phyloP scores from a whole-genome alignment of 1,140 invertebrate genomes.

The Drosophila pallidifrons region DNA sequence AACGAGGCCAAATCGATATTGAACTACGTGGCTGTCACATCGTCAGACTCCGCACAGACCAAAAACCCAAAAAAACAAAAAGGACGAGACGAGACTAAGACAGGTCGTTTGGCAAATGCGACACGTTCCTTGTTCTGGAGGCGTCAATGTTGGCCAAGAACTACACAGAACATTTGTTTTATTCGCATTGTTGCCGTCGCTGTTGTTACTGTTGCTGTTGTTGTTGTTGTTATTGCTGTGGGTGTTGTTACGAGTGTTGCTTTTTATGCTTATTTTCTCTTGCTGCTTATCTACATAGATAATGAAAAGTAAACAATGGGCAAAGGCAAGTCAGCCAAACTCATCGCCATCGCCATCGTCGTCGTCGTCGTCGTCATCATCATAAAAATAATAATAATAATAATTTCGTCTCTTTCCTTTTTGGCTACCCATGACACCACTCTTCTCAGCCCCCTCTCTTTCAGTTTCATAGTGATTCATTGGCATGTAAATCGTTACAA shows the following conservation, averaged over 20 bases:
- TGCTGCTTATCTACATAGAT: slow-evolving; percentile 69
- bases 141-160: slow-evolving; percentile 53
- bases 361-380: background rate
- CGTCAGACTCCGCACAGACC: slow-evolving; percentile 8
- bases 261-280: slow-evolving; percentile 53
- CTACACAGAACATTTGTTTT: slow-evolving; percentile 65
- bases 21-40: slow-evolving; percentile 48
- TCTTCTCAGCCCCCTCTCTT: background rate
- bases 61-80: background rate
- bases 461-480: slow-evolving; percentile 60
- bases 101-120: slow-evolving; percentile 60
- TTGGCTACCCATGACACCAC: background rate
- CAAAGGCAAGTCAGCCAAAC: slow-evolving; percentile 29
- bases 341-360: no score
- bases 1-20: slow-evolving; percentile 71
- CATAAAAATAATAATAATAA: slow-evolving; percentile 36
- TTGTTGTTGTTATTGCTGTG: slow-evolving; percentile 26
- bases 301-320: slow-evolving; percentile 79
- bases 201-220: slow-evolving; percentile 3
- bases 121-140: slow-evolving; percentile 57
- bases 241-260: slow-evolving; percentile 41
- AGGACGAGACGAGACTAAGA: slow-evolving; percentile 9
- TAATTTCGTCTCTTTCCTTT: slow-evolving; percentile 43
- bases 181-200: slow-evolving; percentile 50
- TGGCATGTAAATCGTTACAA: slow-evolving; percentile 69